These are phyloP conservation scores for Lasioglossum villosulum DNA, from an alignment of 2,888 invertebrate genomes.

Conservation along the genomic window DNA sequence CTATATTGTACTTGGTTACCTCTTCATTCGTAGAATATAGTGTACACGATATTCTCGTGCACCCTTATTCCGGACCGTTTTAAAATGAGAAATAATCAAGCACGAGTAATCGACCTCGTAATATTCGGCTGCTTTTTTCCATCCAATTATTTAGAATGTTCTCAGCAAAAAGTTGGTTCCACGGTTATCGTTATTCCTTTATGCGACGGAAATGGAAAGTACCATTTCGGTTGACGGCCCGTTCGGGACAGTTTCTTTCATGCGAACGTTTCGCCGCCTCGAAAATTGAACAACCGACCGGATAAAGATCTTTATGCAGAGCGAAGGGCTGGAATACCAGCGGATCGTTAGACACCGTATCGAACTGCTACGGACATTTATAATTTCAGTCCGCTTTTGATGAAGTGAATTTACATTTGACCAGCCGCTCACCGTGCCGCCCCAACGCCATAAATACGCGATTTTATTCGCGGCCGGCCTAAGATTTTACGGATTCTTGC, in stretches of 20 bases:
- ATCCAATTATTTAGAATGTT: not conserved
- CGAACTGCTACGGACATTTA: conserved; percentile 77
- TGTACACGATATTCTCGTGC: not conserved
- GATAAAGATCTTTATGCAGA: conserved; percentile 77
- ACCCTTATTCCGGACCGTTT: not conserved
- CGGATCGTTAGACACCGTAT: conserved; percentile 82
- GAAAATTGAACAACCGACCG: conserved; percentile 67
- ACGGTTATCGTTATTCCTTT: conserved; percentile 5
- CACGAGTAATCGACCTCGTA: not conserved
- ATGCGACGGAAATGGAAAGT: conserved; percentile 3
- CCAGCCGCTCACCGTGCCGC: conserved; percentile 28
- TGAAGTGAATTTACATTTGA: conserved; percentile 79
- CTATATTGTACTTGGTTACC: too few species aligned
- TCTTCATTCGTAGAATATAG: not conserved
- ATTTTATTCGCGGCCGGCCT: conserved; percentile 58
- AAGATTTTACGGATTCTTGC: conserved; percentile 50
- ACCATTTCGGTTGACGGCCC: not conserved
- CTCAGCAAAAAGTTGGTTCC: not conserved
- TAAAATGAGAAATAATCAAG: not conserved
- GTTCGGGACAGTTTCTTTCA: not conserved
- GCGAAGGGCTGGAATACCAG: conserved; percentile 79
- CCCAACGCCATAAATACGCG: conserved; percentile 59
- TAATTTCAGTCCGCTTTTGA: conserved; percentile 76
- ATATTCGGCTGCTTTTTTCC: not conserved
- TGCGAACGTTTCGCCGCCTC: conserved; percentile 54